Base-by-base conservation (phyloP, 2,888 invertebrate species). In the Phengaris alcon region DNA sequence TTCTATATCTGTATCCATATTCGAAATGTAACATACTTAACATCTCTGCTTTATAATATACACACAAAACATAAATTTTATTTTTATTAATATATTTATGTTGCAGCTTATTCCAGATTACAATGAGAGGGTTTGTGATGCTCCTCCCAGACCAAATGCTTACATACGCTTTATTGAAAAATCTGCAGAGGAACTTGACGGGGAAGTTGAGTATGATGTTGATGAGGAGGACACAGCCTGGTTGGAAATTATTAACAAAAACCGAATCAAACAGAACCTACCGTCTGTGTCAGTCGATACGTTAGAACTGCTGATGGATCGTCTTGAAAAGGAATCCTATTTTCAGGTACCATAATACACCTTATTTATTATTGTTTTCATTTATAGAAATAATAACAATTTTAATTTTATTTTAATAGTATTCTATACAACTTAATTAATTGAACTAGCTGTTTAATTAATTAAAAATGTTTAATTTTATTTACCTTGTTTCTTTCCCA, bases 191-290 rank as follows among this genome's bases (percentile, higher is more conserved):
- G 99, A 99, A 86, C 90, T 99, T 48, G 99, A 99, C 86, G 98
- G 98, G 76, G 97, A 96, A 83, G 95, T 96, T 8, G 99, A 99
- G 88, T 99, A 99, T 93, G 99, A 99, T 91, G 97, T 99, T 81
- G 99, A 99, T 87, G 99, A 99, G 87, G 99, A 99, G 92, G 99
- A 99, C 84, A 97, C 97, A 13, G 97, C 98, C 0, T 99, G 99
- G 99, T 90, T 99, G 77, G 95, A 96, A 55, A 95, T 98, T 75
- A 96, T 98, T 80, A 99, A 99, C 87, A 97, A 97, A 81, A 95
- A 95, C 80, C 94, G 99, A 73, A 94, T 95, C 75, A 95, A 95
- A 68, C 95, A 96, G 75, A 95, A 96, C 2, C 86, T 97, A 54
- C 95, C 96, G 4, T 93, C 95, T 0, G 96, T 99, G n/a, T 95